Evolutionary conservation across 2,113 vertebrate genomes (phyloP).

Genomic region (Labeo catla): DNA sequence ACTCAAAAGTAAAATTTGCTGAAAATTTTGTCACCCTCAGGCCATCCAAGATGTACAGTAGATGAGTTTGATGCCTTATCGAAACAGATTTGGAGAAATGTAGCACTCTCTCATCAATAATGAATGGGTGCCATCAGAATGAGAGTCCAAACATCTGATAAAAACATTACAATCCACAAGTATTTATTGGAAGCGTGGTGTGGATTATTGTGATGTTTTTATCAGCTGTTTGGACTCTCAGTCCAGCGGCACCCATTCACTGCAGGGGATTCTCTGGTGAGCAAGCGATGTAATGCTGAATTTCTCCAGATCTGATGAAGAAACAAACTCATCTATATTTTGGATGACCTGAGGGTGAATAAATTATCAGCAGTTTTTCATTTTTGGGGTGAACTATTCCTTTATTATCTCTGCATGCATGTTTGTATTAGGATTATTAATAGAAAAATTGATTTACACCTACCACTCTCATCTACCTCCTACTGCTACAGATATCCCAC

Average conservation of each 20-base stretch:
- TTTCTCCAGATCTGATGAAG: background rate
- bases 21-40: too few relatives aligned
- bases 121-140: background rate
- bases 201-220: background rate
- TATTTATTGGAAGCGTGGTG: too few relatives aligned
- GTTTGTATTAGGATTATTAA: constrained; percentile 23
- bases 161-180: background rate
- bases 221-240: background rate
- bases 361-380: background rate
- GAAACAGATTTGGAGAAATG: too few relatives aligned
- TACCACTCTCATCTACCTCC: background rate
- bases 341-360: background rate
- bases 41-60: too few relatives aligned
- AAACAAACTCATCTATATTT: background rate
- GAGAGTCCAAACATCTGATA: too few relatives aligned
- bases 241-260: background rate
- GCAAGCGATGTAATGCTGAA: background rate
- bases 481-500: background rate
- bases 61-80: too few relatives aligned
- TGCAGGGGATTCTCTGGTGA: background rate
- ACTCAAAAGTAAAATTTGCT: too few relatives aligned
- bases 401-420: background rate
- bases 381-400: background rate
- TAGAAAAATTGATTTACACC: constrained; percentile 37
- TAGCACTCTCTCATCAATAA: too few relatives aligned